A percentile compares a stretch with the other conserved stretches of the same genome.
These are phyloP conservation scores for Spatulosminthurus flaviceps DNA, from an alignment of 2,888 invertebrate species.

Conservation along the genomic window DNA sequence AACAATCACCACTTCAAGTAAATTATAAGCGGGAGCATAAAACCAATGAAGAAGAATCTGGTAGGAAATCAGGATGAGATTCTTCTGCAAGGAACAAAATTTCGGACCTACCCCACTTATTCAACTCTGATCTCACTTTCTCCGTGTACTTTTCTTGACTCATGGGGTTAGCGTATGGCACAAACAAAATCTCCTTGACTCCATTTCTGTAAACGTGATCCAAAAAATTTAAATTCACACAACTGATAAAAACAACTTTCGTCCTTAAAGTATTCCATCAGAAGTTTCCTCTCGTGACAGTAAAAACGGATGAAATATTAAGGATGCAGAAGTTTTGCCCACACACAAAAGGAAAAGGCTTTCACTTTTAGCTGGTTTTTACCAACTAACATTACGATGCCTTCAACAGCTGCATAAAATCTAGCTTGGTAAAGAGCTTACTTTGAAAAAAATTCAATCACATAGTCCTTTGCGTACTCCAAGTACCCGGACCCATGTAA, in stretches of 20 bases:
- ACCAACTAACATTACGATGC: too few species aligned
- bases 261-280: background rate
- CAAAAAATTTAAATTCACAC: conserved; percentile 59
- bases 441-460: conserved; percentile 72
- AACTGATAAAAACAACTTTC: conserved; percentile 34
- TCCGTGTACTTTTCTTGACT: conserved; percentile 73
- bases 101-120: conserved; percentile 72
- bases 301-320: too few species aligned
- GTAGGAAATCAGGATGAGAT: too few species aligned
- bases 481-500: conserved; percentile 75
- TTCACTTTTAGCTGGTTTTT: too few species aligned
- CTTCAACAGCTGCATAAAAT: background rate
- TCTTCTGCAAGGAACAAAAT: too few species aligned
- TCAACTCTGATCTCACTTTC: conserved; percentile 71
- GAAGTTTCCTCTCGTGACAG: too few species aligned
- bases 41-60: too few species aligned
- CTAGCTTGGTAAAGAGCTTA: conserved; percentile 66
- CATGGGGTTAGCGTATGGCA: conserved; percentile 78
- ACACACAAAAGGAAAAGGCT: too few species aligned
- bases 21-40: background rate
- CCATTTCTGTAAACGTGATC: conserved; percentile 70
- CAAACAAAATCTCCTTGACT: conserved; percentile 74
- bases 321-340: too few species aligned
- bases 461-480: conserved; percentile 75
- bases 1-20: background rate